A percentile compares a stretch with the other conserved stretches of the same genome.
Conservation (phyloP, 2,888 invertebrate genomes). For the Ochropleura leucogaster region DNA sequence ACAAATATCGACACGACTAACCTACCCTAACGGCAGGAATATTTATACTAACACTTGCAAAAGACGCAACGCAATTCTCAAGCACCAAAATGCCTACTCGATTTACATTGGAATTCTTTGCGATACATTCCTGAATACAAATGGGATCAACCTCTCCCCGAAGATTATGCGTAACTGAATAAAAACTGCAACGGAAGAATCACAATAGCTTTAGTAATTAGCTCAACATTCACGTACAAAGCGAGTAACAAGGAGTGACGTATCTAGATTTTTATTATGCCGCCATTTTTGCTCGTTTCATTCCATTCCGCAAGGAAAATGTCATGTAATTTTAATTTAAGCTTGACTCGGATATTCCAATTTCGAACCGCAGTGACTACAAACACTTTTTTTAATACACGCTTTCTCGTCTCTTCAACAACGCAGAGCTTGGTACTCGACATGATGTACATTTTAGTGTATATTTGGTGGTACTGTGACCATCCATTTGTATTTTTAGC, state of each 20-base stretch:
- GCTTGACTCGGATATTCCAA: conserved; percentile 49
- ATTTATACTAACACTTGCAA: conserved; percentile 51
- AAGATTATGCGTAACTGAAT: conserved; percentile 55
- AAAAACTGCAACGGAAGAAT: conserved; percentile 59
- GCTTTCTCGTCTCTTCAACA: conserved; percentile 17
- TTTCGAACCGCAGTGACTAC: conserved; percentile 49
- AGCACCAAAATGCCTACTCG: conserved; percentile 52
- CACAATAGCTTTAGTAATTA: conserved; percentile 61
- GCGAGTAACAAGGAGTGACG: conserved; percentile 60
- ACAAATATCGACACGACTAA: conserved; percentile 49
- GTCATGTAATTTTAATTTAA: conserved; percentile 61
- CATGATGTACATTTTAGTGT: conserved; percentile 14
- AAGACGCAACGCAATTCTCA: conserved; percentile 43
- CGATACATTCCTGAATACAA: conserved; percentile 58
- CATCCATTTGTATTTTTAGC: neutral
- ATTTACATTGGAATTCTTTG: conserved; percentile 58
- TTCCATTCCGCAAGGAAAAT: conserved; percentile 41
- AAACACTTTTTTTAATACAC: conserved; percentile 46
- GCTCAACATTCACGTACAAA: conserved; percentile 61
- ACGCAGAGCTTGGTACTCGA: neutral
- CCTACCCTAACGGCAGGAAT: conserved; percentile 47
- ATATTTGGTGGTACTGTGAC: neutral
- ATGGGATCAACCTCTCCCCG: conserved; percentile 39
- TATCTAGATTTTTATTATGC: conserved; percentile 62
- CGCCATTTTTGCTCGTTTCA: conserved; percentile 44